Evolutionary conservation across 30 jellyfish, hydroid and myxozoan genomes (phyloP).

Genomic region (Cassiopea andromeda): DNA sequence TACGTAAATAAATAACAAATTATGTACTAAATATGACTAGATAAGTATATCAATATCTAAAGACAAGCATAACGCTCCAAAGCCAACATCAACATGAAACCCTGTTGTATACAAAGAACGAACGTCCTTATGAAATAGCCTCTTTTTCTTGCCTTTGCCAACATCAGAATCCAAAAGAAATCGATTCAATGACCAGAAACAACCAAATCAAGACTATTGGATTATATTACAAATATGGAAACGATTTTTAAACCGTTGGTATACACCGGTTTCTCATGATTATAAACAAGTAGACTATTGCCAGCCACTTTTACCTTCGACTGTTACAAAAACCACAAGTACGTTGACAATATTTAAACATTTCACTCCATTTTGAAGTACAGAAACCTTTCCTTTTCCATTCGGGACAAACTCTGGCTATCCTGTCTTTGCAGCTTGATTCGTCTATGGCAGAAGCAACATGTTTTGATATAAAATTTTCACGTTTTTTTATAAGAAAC

Average conservation of each 20-base stretch:
- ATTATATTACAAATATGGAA: no score
- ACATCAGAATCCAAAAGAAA: no score
- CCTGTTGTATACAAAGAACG: no score
- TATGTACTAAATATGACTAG: background rate
- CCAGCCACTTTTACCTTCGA: constrained; percentile 8
- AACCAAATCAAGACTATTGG: no score
- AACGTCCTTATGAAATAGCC: no score
- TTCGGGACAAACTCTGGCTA: constrained; percentile 28
- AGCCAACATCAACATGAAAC: no score
- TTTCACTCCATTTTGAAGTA: constrained; percentile 57
- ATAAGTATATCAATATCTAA: no score
- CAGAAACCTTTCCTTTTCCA: constrained; percentile 77
- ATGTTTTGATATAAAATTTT: background rate
- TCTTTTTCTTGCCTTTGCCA: no score
- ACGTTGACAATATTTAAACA: constrained; percentile 70
- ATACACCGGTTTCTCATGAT: background rate
- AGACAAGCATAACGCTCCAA: no score
- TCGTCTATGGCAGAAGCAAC: constrained; percentile 1
- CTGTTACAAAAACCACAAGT: constrained; percentile 71
- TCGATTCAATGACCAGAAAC: no score
- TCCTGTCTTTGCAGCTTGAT: constrained; percentile 62
- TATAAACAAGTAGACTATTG: background rate
- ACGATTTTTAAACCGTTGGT: no score
- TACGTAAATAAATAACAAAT: background rate
- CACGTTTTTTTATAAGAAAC: no score